These are phyloP conservation scores for Carlito syrichta DNA, from an alignment of 2,113 vertebrate genomes.

Conservation along the genomic window DNA sequence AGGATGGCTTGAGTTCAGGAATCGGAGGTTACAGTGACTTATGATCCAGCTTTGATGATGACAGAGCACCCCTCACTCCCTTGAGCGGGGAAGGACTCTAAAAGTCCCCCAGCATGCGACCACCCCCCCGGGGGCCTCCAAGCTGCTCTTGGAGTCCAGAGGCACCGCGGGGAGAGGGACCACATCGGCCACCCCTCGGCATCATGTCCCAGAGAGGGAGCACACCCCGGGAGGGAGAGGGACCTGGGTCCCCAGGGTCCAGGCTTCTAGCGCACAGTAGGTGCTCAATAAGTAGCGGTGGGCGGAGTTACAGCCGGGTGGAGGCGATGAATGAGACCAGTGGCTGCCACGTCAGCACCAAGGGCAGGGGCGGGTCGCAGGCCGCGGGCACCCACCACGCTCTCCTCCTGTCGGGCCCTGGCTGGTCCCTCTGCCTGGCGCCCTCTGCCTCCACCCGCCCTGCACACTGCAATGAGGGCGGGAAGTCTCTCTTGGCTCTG, in stretches of 20 bases:
- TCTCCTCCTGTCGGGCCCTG: fast-evolving
- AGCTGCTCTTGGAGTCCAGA: neutral
- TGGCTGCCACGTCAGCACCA: too few relatives aligned
- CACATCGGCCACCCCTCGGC: neutral
- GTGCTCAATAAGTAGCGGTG: neutral
- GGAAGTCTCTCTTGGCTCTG: neutral
- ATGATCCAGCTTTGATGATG: too few relatives aligned
- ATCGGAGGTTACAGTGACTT: too few relatives aligned
- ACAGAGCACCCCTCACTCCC: neutral
- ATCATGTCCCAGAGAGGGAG: neutral
- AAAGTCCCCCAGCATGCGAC: neutral
- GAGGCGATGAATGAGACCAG: too few relatives aligned
- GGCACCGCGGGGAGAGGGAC: too few relatives aligned
- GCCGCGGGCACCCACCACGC: neutral
- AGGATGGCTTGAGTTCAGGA: too few relatives aligned
- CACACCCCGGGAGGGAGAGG: fast-evolving
- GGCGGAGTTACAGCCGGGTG: too few relatives aligned
- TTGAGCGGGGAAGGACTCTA: neutral
- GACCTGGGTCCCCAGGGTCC: neutral
- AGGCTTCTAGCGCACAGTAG: neutral
- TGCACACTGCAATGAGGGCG: neutral
- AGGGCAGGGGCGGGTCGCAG: too few relatives aligned
- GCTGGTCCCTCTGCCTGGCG: neutral
- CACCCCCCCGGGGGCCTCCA: neutral
- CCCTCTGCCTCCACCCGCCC: neutral